Evolutionary conservation across 2,888 invertebrate genomes (phyloP), one percentile per base, ranked within the genome.

Genomic region (Dichetophora obliterata): DNA sequence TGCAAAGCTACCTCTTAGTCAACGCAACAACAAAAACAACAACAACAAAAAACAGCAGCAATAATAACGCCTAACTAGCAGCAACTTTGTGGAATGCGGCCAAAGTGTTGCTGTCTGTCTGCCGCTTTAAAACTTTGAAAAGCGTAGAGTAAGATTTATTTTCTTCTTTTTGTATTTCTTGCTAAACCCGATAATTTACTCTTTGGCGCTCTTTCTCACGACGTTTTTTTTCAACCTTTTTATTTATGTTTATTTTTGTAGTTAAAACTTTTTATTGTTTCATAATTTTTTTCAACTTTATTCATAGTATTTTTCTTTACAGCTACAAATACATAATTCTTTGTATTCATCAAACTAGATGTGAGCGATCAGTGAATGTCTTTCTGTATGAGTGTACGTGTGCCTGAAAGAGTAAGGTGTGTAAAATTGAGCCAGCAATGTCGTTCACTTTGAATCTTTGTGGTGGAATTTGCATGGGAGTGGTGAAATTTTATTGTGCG

Each of bases 61-160:
- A 50, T 22, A 68, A 50, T n/a, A 68, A 16, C 57, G 14, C 57
- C 22, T 22, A 52, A 54, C n/a, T 57, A 24, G 70, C 70, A 54
- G 34, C 70, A 34, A 59, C 27, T 24, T 71, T 57, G 71, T 54
- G 74, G 65, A 74, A 74, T 74, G 74, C 74, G 65, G 74, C 65
- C 74, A 74, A 74, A 37, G 59, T 74, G 54, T 74, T 63, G 63
- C 43, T 31, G 68, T 52, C 52, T 54, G 74, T 14, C 34, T 31
- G 43, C 63, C 14, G 14, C 61, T 22, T 61, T 24, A 14, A 2
- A 22, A 19, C 9, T 27, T 22, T 24, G 27, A 68, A n/a, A 37
- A 68, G 68, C 50, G 19, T 27, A 65, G 65, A 74, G 74, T 74
- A 74, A 74, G 74, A 74, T 27, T 74, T 50, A 37, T 65, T 74